Base-by-base conservation (phyloP, 2,888 invertebrate genomes). In the Hypolimnas misippus region DNA sequence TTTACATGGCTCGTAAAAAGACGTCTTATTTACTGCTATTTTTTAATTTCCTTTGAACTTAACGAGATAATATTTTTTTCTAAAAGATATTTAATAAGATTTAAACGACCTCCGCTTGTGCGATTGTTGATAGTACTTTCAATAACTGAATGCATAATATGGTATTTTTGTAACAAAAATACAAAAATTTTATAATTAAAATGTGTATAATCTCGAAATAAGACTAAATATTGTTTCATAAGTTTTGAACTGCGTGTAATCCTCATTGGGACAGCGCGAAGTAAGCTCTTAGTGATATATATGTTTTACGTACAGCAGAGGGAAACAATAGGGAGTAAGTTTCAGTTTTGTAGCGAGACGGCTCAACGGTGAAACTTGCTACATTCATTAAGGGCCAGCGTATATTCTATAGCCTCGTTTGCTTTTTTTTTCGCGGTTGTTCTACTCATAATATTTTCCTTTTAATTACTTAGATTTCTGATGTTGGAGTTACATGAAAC, bases 271-370 rank as follows among this genome's bases (percentile, higher is more conserved):
- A 79, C 75, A 78, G 81, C 72, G 75, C 78, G 71, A 81, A 82
- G 81, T 84, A 81, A 57, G 65, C 63, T 66, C 65, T 62, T 57
- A 65, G 54, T 64, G 76, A 77, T 79, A 81, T 75, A 81, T 79
- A 71, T 74, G 72, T 71, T 75, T 76, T 75, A 66, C 38, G 46
- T 35, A 54, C 71, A 78, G 78, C 78, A 82, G 66, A 70, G 61
- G 73, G 75, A 80, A 84, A 87, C 86, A 86, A 84, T 81, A 79
- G 78, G 73, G 73, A 66, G 68, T 71, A 83, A 85, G 80, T 86
- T 87, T 71, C 38, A 85, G 81, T 86, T 87, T 70, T 35, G 40
- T 42, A 60, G 62, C 44, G 52, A 56, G 60, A 61, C 53, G 62
- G 56, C 61, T 68, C 63, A 63, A 57, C 53, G 61, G 62, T 50